Conservation (phyloP, 2,113 vertebrate species). For the Anarhynchus alexandrinus region DNA sequence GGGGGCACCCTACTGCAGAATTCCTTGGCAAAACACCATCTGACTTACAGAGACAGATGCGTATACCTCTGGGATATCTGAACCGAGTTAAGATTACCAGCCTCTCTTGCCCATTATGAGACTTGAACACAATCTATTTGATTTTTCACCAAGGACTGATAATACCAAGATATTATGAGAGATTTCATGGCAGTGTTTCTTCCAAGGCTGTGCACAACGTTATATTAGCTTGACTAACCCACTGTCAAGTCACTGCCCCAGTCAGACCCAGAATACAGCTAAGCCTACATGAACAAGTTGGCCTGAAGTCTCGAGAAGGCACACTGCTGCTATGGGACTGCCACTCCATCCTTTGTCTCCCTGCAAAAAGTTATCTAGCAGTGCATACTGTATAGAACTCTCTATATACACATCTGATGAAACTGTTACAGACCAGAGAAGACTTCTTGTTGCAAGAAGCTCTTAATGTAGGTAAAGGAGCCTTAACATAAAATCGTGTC, state of each 20-base stretch:
- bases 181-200: background rate
- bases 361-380: background rate
- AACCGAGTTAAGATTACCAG: background rate
- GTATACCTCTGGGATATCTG: background rate
- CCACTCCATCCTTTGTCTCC: fast-evolving
- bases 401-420: background rate
- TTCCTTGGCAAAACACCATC: background rate
- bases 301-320: background rate
- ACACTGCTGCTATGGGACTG: background rate
- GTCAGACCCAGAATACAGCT: background rate
- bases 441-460: background rate
- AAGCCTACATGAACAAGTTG: background rate
- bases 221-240: background rate
- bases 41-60: background rate
- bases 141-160: background rate
- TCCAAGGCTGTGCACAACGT: background rate
- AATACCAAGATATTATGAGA: background rate
- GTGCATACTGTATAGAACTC: background rate
- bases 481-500: background rate
- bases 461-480: background rate
- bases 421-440: background rate
- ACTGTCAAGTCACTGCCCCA: background rate
- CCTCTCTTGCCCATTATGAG: background rate
- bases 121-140: background rate
- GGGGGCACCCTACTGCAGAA: fast-evolving